Percentiles rank a stretch among this genome's conserved stretches.
phyloP scores from a whole-genome alignment of 2,797 vertebrate genomes.

The Heliangelus exortis region DNA sequence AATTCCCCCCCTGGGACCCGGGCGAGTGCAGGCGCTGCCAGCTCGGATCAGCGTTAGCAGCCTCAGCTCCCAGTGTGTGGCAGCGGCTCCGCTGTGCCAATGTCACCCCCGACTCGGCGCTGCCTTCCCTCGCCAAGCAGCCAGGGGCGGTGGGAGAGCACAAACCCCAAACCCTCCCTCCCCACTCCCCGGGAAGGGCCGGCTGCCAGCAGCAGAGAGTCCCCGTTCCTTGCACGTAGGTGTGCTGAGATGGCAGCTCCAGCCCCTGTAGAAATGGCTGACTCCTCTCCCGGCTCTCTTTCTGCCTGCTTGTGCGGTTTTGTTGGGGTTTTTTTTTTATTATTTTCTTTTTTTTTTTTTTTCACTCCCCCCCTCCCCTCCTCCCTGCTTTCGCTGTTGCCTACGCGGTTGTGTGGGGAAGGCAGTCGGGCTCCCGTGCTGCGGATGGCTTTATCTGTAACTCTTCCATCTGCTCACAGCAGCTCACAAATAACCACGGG shows the following conservation, averaged over 20 bases:
- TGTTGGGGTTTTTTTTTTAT: neutral
- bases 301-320: neutral
- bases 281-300: neutral
- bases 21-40: conserved; percentile 51
- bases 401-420: conserved; percentile 60
- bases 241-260: conserved; percentile 56
- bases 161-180: neutral
- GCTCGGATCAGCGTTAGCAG: conserved; percentile 59
- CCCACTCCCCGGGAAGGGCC: neutral
- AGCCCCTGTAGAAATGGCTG: conserved; percentile 65
- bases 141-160: conserved; percentile 5
- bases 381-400: conserved; percentile 52
- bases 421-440: conserved; percentile 62
- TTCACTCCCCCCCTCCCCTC: neutral
- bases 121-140: conserved; percentile 6
- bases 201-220: neutral
- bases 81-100: conserved; percentile 38
- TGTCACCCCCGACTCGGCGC: conserved; percentile 24
- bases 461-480: conserved; percentile 71
- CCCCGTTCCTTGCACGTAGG: conserved; percentile 1
- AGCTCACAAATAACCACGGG: conserved; percentile 64
- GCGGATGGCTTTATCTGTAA: conserved; percentile 65
- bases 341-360: too few relatives aligned
- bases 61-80: conserved; percentile 39
- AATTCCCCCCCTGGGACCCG: conserved; percentile 53